Base-by-base conservation (phyloP, 2,888 invertebrate genomes). In the Ornithoptera priamus region DNA sequence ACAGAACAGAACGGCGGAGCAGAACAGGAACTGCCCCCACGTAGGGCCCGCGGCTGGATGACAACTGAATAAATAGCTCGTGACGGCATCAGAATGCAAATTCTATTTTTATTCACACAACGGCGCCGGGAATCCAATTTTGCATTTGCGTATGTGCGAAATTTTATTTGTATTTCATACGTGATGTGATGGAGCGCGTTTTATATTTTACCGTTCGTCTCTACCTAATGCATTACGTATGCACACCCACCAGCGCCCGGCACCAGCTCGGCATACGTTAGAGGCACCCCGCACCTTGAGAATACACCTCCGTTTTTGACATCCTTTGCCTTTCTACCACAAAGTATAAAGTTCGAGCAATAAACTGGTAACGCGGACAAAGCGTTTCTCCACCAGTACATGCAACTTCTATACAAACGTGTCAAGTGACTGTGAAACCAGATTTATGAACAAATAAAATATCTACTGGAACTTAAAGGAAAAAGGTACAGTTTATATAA, bases 151-250 rank as follows among this genome's bases (percentile, higher is more conserved):
- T 59, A 59, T 59, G 65, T 17, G 65, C 20, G 53, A 57, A 59
- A 59, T 65, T 65, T 65, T 59, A 59, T 65, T 65, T 65, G 65
- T 65, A 65, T 58, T 58, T 59, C 46, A 58, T 46, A 65, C 65
- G 65, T 46, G 65, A 58, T 12, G 58, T 18, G 59, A 65, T 65
- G 57, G 24, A 59, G 22, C 36, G 59, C 39, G 65, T 65, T 64
- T 64, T 57, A 64, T 57, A 58, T 65, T 58, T 42, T 22, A 22
- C 57, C 57, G 57, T 57, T 57, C 39, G 42, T 65, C 20, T 65
- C 57, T 24, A 17, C 7, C 20, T 12, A 57, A 39, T 56, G 50
- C 39, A 57, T 57, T 57, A 36, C 7, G 18, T 56, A 6, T 36
- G 53, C n/a, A 17, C 53, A 53, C n/a, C 30, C n/a, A 5, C 53